These are phyloP conservation scores for Thalassarche chlororhynchos DNA, from an alignment of 2,113 vertebrate genomes.

Conservation along the genomic window DNA sequence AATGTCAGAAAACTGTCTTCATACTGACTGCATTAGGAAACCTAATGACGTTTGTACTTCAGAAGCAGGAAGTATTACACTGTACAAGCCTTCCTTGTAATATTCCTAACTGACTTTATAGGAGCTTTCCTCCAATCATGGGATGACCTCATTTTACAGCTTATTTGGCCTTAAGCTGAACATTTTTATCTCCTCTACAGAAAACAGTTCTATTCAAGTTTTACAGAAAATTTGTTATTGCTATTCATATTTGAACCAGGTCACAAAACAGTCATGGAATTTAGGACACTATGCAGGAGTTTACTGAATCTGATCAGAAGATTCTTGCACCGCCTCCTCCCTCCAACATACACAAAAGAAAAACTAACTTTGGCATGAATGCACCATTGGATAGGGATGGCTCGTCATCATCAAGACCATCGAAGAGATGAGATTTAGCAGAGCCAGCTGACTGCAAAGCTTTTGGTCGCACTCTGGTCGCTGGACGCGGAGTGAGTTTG, in stretches of 20 bases:
- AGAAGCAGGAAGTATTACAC: not conserved
- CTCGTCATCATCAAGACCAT: constrained; percentile 93
- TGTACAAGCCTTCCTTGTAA: not conserved
- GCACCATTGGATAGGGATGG: constrained; percentile 86
- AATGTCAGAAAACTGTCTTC: not conserved
- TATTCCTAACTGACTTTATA: fast-evolving
- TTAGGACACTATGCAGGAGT: fast-evolving
- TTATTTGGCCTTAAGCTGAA: not conserved
- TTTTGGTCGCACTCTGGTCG: constrained; percentile 90
- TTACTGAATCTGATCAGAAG: not conserved
- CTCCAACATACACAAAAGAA: not conserved
- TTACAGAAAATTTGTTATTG: not conserved
- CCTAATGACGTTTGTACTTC: not conserved
- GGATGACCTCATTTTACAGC: not conserved
- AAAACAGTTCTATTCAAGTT: not conserved
- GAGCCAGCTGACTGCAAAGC: constrained; percentile 86
- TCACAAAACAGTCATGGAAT: fast-evolving
- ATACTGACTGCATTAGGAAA: not conserved
- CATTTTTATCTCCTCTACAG: not conserved
- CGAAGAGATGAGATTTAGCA: constrained; percentile 92
- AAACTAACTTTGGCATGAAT: constrained; percentile 90
- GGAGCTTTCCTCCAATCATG: not conserved
- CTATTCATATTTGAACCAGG: not conserved
- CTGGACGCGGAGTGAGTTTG: constrained; percentile 91
- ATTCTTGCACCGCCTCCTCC: not conserved